Evolutionary conservation across 2,888 invertebrate genomes (phyloP).

Genomic region (Aelia acuminata): DNA sequence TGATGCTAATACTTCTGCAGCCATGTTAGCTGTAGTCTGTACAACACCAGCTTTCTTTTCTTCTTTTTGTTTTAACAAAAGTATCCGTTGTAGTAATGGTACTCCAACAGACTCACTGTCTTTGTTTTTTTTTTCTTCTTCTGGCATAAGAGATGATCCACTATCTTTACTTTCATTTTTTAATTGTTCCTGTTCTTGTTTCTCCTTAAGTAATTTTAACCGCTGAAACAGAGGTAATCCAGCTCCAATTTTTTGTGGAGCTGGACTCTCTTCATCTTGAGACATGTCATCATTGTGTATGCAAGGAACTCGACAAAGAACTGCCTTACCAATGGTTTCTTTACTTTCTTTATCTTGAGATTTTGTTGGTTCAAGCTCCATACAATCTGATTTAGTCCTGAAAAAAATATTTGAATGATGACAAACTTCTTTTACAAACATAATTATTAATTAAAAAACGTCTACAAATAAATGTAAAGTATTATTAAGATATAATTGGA

Average conservation of each 20-base stretch:
- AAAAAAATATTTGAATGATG: too few relatives aligned
- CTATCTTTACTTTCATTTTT: constrained; percentile 67
- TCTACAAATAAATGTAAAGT: too few relatives aligned
- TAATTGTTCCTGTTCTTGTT: constrained; percentile 76
- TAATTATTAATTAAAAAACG: too few relatives aligned
- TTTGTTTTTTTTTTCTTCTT: constrained; percentile 23
- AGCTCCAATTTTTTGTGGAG: constrained; percentile 76
- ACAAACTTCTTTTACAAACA: too few relatives aligned
- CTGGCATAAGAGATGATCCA: constrained; percentile 71
- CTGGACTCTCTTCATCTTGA: constrained; percentile 69
- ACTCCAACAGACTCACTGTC: constrained; percentile 68
- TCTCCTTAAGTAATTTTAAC: constrained; percentile 85
- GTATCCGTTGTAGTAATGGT: constrained; percentile 81
- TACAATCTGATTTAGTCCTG: constrained; percentile 75
- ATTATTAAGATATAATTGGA: not conserved
- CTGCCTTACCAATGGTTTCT: constrained; percentile 71
- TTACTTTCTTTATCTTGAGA: constrained; percentile 68
- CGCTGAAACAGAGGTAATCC: constrained; percentile 85
- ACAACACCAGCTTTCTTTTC: constrained; percentile 73
- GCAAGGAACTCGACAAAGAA: constrained; percentile 81
- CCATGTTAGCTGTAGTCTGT: constrained; percentile 64
- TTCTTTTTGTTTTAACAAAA: constrained; percentile 83
- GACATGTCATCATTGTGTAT: constrained; percentile 82
- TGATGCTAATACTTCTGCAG: constrained; percentile 67
- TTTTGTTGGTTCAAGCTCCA: constrained; percentile 77